Base-by-base conservation (phyloP, 2,113 vertebrate species). In the Cryptotis parvus region DNA sequence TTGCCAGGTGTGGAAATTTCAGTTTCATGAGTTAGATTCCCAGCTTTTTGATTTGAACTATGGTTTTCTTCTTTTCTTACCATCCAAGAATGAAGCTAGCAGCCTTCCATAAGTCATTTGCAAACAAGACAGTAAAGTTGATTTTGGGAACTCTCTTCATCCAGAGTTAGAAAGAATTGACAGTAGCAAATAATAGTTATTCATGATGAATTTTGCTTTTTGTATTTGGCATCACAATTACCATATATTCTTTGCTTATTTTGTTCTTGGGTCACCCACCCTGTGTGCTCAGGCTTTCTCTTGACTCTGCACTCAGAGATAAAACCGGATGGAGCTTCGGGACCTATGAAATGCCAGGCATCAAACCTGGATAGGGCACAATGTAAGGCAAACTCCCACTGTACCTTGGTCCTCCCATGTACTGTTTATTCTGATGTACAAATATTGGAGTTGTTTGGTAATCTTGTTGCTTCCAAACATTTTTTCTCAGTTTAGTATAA, bases 101-200 rank as follows among this genome's bases (percentile, higher is more conserved):
- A 55, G 43, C 18, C 66, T 86, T 76, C 68, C n/a, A n/a, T n/a
- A 82, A 73, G 35, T 65, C 65, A 81, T 78, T 82, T 70, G 85
- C 45, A 69, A 86, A 58, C 49, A 91, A 92, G 83, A 41, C 0
- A 5, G 37, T 61, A 58, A 82, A 86, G 88, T 33, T 39, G 14
- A 82, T 43, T 94, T 95, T 90, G 87, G 41, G 80, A 89, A 92
- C 84, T 27, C 10, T 75, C 95, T 94, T 94, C 24, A 74, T 11
- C 18, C 49, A 37, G 26, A 89, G 27, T 35, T 77, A 63, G 61
- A 70, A 20, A 37, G 27, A 87, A 61, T 27, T 7, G 39, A 63
- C 45, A 14, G 1, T 39, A 93, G 55, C 52, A 96, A 95, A 83
- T 6, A 31, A 63, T 55, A 22, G 8, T 6, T 91, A 16, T 26